A percentile compares a stretch with the other conserved stretches of the same genome.
These are phyloP conservation scores for Latrodectus hesperus DNA, from an alignment of 2,888 invertebrate species.

Conservation along the genomic window DNA sequence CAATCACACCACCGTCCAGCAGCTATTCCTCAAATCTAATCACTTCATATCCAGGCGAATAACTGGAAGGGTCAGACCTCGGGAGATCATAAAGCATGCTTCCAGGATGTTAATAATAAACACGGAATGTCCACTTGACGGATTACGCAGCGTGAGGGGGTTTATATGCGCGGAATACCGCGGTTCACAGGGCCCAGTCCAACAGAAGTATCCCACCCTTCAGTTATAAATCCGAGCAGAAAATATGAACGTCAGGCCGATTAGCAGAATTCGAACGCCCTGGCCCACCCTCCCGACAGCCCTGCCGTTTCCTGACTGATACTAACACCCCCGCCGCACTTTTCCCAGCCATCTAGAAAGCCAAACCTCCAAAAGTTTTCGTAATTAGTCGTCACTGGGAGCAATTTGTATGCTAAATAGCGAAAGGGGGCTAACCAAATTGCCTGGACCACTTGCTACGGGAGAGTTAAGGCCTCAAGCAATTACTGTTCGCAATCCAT, in stretches of 20 bases:
- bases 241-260: constrained; percentile 22
- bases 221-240: constrained; percentile 11
- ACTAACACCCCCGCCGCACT: background rate
- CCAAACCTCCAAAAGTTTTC: constrained; percentile 60
- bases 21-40: background rate
- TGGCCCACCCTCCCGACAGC: constrained; percentile 17
- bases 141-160: constrained; percentile 18
- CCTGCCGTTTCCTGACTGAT: background rate
- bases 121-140: constrained; percentile 47
- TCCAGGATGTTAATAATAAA: constrained; percentile 42
- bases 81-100: constrained; percentile 58
- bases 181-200: background rate
- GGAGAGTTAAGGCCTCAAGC: constrained; percentile 44
- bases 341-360: constrained; percentile 29
- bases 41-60: constrained; percentile 35
- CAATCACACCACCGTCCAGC: no score
- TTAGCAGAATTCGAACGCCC: constrained; percentile 22
- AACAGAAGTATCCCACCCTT: constrained; percentile 5
- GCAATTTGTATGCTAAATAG: constrained; percentile 69
- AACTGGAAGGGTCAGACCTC: background rate
- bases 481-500: constrained; percentile 68
- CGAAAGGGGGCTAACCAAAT: constrained; percentile 57
- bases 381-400: constrained; percentile 60
- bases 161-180: constrained; percentile 7
- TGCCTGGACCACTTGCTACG: constrained; percentile 62